Conservation (phyloP, 1,140 invertebrate species). For the Zeugodacus cucurbitae region DNA sequence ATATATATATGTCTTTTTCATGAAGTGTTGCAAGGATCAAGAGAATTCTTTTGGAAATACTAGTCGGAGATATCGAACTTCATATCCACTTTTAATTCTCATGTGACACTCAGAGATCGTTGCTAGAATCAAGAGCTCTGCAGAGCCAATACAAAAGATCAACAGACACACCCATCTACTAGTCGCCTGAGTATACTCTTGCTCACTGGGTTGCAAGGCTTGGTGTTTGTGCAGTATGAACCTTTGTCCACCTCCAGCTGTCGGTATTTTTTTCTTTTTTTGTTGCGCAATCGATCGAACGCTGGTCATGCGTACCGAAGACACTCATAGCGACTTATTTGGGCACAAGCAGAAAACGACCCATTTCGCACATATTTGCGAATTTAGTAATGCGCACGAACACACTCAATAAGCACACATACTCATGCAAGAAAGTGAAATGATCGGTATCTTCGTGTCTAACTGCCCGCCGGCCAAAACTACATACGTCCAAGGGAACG, state of each 20-base stretch:
- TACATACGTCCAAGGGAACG: background rate
- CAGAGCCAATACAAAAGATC: too few species aligned
- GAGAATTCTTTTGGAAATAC: too few species aligned
- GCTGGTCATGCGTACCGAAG: background rate
- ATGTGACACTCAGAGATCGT: too few species aligned
- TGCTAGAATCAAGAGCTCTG: too few species aligned
- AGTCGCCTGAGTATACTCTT: too few species aligned
- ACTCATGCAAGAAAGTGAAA: background rate
- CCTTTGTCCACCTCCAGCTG: background rate
- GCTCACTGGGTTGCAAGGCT: background rate
- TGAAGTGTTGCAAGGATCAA: too few species aligned
- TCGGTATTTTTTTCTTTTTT: background rate
- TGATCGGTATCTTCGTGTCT: background rate
- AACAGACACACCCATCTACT: too few species aligned
- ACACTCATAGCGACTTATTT: background rate
- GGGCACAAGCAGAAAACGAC: background rate
- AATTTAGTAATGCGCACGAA: conserved; percentile 29
- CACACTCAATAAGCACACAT: background rate
- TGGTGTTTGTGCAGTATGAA: background rate
- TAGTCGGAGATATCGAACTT: too few species aligned
- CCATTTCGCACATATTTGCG: conserved; percentile 33
- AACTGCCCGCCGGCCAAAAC: background rate
- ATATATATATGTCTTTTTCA: too few species aligned
- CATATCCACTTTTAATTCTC: too few species aligned
- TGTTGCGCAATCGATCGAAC: conserved; percentile 22